Conservation (phyloP, 2,113 vertebrate species). For the Piprites chloris region DNA sequence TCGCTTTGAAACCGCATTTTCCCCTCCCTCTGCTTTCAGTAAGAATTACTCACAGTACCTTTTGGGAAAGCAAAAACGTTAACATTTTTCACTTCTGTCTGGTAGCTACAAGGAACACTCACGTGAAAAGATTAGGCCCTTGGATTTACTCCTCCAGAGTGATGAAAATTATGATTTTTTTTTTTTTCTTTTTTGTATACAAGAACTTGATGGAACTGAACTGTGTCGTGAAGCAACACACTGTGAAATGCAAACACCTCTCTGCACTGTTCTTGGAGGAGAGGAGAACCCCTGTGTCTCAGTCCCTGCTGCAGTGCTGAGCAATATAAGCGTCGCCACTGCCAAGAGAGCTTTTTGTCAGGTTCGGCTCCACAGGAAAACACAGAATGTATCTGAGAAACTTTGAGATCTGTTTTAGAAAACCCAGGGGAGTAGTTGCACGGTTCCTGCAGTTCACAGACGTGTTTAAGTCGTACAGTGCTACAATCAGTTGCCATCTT, state of each 20-base stretch:
- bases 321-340: fast-evolving
- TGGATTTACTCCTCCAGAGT: not conserved
- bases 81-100: not conserved
- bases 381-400: not conserved
- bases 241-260: not conserved
- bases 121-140: not conserved
- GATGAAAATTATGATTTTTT: not conserved
- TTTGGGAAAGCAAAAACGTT: not conserved
- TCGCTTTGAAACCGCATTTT: not conserved
- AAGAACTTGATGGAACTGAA: not conserved
- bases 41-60: not conserved
- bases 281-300: not conserved
- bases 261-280: not conserved
- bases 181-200: not conserved
- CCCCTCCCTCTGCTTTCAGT: not conserved
- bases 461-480: not conserved
- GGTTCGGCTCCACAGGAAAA: not conserved
- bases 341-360: not conserved
- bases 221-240: not conserved
- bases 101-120: not conserved
- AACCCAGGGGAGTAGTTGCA: not conserved
- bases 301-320: not conserved
- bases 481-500: not conserved
- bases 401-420: not conserved
- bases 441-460: not conserved